Percentiles rank a stretch among this genome's conserved stretches.
Conservation (phyloP, 2,888 invertebrate species). For the Trichopria drosophilae region DNA sequence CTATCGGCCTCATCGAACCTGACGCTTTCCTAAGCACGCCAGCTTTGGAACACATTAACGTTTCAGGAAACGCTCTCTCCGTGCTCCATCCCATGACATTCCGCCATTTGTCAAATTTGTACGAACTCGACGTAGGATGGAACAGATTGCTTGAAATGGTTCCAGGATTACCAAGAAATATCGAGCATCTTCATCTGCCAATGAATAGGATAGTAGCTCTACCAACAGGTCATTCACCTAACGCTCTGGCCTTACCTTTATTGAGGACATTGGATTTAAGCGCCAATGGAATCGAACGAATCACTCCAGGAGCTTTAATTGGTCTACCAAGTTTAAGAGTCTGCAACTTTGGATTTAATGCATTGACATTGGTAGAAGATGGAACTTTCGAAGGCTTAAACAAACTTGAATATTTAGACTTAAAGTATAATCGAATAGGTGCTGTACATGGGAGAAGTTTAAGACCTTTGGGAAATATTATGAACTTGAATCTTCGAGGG, state of each 20-base stretch:
- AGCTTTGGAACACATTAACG: constrained; percentile 76
- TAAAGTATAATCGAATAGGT: constrained; percentile 73
- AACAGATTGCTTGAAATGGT: constrained; percentile 76
- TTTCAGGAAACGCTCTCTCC: constrained; percentile 75
- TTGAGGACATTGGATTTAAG: constrained; percentile 76
- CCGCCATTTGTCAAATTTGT: constrained; percentile 72
- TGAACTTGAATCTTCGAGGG: constrained; percentile 74
- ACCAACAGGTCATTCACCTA: constrained; percentile 66
- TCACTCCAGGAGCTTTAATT: constrained; percentile 68
- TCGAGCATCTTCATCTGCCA: constrained; percentile 74
- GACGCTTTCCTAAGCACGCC: constrained; percentile 74
- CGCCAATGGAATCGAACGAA: constrained; percentile 72
- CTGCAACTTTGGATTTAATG: constrained; percentile 74
- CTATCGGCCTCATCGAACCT: constrained; percentile 71
- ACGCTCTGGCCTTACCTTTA: constrained; percentile 72
- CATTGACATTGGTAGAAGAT: constrained; percentile 70
- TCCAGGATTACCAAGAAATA: constrained; percentile 75
- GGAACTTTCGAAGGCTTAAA: constrained; percentile 71
- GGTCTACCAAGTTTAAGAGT: constrained; percentile 70
- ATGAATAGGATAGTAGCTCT: constrained; percentile 72
- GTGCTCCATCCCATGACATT: constrained; percentile 77
- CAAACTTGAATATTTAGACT: constrained; percentile 72
- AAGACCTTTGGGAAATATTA: constrained; percentile 65
- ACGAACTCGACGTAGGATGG: constrained; percentile 75
- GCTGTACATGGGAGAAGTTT: constrained; percentile 70